A percentile compares a stretch with the other conserved stretches of the same genome.
Conservation (phyloP, 2,797 vertebrate species). For the Tokudaia tokunoshimensis region DNA sequence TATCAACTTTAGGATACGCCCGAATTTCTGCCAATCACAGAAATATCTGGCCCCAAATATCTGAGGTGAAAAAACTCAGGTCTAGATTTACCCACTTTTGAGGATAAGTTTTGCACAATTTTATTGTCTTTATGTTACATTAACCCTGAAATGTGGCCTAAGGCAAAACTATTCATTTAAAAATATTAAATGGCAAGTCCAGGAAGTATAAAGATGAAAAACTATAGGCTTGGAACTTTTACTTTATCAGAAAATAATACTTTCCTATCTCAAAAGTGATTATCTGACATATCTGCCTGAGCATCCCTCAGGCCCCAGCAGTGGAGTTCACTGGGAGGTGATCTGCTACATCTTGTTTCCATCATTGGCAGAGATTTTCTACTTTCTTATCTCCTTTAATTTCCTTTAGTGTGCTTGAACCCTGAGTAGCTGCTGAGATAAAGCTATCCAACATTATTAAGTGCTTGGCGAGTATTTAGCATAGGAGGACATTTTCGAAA, state of each 20-base stretch:
- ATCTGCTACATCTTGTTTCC: conserved; percentile 49
- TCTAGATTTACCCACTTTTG: neutral
- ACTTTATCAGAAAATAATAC: neutral
- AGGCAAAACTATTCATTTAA: neutral
- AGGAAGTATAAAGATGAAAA: neutral
- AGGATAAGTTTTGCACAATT: neutral
- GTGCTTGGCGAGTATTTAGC: conserved; percentile 42
- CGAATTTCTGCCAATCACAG: too few relatives aligned
- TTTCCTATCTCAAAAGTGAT: conserved; percentile 23
- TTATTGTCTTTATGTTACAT: neutral
- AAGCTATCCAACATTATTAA: conserved; percentile 52
- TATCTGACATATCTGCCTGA: neutral
- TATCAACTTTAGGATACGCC: neutral
- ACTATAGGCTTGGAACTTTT: neutral
- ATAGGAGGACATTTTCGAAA: conserved; percentile 54
- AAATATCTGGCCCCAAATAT: neutral
- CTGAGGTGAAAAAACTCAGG: neutral
- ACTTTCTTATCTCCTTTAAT: conserved; percentile 70
- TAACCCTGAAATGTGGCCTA: neutral
- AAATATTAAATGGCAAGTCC: conserved; percentile 5
- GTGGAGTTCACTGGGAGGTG: conserved; percentile 24
- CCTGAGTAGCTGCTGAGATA: conserved; percentile 66
- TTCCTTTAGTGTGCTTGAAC: conserved; percentile 47
- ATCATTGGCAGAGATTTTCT: conserved; percentile 10
- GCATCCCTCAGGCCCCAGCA: neutral